Percentiles rank a stretch among this genome's conserved stretches.
Conservation (phyloP, 2,113 vertebrate species). For the Alligator sinensis region DNA sequence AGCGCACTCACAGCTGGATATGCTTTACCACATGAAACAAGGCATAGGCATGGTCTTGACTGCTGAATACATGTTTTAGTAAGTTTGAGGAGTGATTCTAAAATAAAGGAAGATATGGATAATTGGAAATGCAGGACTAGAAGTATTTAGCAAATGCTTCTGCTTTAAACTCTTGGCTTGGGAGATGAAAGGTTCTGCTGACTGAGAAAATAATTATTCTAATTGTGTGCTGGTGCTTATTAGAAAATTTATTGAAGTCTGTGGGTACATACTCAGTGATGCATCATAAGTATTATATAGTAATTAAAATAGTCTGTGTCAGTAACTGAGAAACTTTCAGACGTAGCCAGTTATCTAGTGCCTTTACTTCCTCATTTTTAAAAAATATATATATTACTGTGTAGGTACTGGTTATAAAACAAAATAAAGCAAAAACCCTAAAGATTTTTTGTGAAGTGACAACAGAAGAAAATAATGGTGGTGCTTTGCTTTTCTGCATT, state of each 20-base stretch:
- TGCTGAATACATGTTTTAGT: background rate
- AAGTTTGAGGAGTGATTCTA: background rate
- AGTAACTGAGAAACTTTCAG: no score
- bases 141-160: accelerated
- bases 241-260: background rate
- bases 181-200: accelerated
- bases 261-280: background rate
- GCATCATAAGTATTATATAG: background rate
- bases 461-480: background rate
- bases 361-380: background rate
- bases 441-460: background rate
- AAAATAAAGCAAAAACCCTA: background rate
- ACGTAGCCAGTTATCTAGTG: background rate
- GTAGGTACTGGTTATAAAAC: no score
- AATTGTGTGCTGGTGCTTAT: background rate
- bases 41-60: background rate
- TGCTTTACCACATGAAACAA: background rate
- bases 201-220: background rate
- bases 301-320: background rate
- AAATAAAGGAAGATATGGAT: background rate
- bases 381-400: no score
- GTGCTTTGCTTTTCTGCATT: background rate
- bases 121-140: background rate
- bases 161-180: background rate
- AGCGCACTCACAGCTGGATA: background rate